A percentile compares a stretch with the other conserved stretches of the same genome.
Conservation (phyloP, 2,888 invertebrate genomes). For the Alcis repandata region DNA sequence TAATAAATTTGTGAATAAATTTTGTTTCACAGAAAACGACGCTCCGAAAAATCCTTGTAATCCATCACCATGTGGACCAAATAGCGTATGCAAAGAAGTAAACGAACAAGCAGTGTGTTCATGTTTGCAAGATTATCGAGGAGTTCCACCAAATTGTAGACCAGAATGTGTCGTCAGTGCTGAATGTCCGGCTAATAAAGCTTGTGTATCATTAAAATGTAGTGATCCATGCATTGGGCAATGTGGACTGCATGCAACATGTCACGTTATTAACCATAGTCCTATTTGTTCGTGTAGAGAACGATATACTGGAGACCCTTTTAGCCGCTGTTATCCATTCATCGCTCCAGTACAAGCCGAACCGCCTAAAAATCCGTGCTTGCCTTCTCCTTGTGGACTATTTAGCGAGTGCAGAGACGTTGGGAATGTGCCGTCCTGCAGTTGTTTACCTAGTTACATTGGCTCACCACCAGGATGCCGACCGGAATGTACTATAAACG, state of each 20-base stretch:
- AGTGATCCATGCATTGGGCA: constrained; percentile 90
- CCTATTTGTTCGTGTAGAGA: constrained; percentile 89
- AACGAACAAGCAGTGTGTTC: constrained; percentile 91
- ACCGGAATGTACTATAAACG: constrained; percentile 90
- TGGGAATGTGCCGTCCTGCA: constrained; percentile 88
- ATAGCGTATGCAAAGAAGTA: constrained; percentile 91
- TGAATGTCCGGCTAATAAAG: constrained; percentile 89
- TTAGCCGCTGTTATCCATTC: constrained; percentile 85
- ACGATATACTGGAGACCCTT: constrained; percentile 89
- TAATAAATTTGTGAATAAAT: background rate
- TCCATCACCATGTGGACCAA: constrained; percentile 94
- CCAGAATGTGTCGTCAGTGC: constrained; percentile 91
- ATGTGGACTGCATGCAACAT: constrained; percentile 91
- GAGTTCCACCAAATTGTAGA: constrained; percentile 90
- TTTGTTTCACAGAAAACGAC: constrained; percentile 66
- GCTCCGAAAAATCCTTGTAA: constrained; percentile 87
- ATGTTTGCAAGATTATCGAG: constrained; percentile 88
- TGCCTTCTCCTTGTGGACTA: constrained; percentile 89
- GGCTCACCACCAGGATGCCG: constrained; percentile 91
- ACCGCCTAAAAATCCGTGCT: constrained; percentile 83
- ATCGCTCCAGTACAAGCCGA: constrained; percentile 58
- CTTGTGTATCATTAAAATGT: constrained; percentile 90
- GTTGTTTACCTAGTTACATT: constrained; percentile 88
- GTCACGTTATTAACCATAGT: constrained; percentile 90
- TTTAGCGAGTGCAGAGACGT: constrained; percentile 89